Evolutionary conservation across 1,140 invertebrate species (phyloP).

Genomic region (Ceratosolen solmsi): DNA sequence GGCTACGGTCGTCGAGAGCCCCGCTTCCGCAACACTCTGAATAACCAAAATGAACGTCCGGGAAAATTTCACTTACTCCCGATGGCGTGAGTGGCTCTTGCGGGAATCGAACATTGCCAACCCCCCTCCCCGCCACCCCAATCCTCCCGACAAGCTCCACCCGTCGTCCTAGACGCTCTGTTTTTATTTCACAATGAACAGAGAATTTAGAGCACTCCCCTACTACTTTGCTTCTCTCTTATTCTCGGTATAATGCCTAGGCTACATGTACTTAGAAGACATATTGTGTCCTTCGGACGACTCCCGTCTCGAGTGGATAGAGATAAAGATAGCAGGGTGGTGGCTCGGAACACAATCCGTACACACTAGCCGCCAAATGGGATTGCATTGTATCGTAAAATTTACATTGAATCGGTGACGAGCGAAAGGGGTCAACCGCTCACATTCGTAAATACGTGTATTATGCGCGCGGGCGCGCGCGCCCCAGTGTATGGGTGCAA

Average conservation of each 20-base stretch:
- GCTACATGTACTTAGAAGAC: not conserved
- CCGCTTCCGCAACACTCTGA: too few relatives aligned
- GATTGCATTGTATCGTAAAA: constrained; percentile 33
- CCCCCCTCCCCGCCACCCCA: too few relatives aligned
- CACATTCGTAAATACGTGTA: too few relatives aligned
- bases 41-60: too few relatives aligned
- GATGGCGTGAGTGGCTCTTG: too few relatives aligned
- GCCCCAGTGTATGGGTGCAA: not conserved
- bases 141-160: too few relatives aligned
- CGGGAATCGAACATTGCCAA: too few relatives aligned
- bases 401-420: constrained; percentile 35
- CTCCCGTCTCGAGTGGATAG: not conserved
- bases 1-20: too few relatives aligned
- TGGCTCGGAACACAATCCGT: not conserved
- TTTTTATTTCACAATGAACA: not conserved
- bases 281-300: not conserved
- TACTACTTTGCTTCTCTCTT: constrained; percentile 1
- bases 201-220: not conserved
- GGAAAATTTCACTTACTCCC: too few relatives aligned
- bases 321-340: not conserved
- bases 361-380: not conserved
- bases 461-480: not conserved
- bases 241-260: not conserved
- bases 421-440: constrained; percentile 5
- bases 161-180: not conserved